Base-by-base conservation (phyloP, 2,888 invertebrate genomes). In the Muschampia plurimacula region DNA sequence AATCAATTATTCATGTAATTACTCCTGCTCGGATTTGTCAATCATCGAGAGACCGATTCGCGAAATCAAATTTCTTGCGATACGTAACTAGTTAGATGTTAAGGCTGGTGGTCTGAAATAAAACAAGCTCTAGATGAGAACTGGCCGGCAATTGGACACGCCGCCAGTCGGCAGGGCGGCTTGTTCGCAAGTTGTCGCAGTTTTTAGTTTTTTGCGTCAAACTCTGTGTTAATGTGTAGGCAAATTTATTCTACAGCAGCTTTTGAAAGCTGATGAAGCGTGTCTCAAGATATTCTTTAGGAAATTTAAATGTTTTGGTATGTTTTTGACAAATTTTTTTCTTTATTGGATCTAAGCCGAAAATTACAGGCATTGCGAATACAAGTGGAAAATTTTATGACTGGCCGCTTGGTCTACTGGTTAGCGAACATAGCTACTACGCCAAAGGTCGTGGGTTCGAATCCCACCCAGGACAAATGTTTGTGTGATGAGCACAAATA, bases 1-100 rank as follows among this genome's bases (percentile, higher is more conserved):
- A 67, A 72, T 72, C 67, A 72, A 72, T 72, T 72, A 72, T 67
- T 49, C 71, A 46, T 28, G 15, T 66, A 65, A 71, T 71, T 60
- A 60, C 49, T 49, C 22, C 60, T 22, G 60, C 46, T 15, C n/a
- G 66, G 71, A 72, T 72, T 72, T 72, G 71, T 72, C 71, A 72
- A 72, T 72, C 71, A 68, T 46, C 60, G 5, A 8, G 60, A n/a
- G 39, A 68, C 67, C 41, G 59, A 60, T 60, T 66, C 60, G 46
- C 39, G 62, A 66, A 66, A 71, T 59, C 49, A 60, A 71, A 71
- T 71, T 57, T 55, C 52, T 22, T 22, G 52, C 3, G 52, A 15
- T 8, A 52, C 52, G 2, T 52, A 55, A 55, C 22, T 22, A 22
- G 52, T 46, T 41, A 22, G 1, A 22, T 60, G 62, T 44, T 65